A percentile compares a stretch with the other conserved stretches of the same genome.
Conservation (phyloP, 2,888 invertebrate genomes). For the Caenorhabditis sp. region DNA sequence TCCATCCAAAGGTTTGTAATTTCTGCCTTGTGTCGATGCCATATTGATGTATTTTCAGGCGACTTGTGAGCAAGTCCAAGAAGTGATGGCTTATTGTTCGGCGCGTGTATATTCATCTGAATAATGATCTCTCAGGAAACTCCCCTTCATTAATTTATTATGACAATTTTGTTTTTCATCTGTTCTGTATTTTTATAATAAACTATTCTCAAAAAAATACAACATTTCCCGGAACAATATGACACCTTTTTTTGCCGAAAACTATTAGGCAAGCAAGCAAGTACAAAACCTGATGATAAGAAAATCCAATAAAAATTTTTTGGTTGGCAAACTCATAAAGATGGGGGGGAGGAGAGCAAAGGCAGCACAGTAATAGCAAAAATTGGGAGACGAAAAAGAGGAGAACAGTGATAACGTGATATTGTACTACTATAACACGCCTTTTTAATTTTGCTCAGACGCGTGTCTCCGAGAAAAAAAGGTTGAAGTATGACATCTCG, state of each 20-base stretch:
- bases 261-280: neutral
- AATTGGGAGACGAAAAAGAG: slow-evolving; percentile 15
- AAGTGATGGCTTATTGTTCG: slow-evolving; percentile 37
- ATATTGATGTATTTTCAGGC: slow-evolving; percentile 24
- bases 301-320: neutral
- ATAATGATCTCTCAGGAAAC: slow-evolving; percentile 3
- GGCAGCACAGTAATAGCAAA: too few relatives aligned
- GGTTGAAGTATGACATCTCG: neutral
- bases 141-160: neutral
- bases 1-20: slow-evolving; percentile 38
- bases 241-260: neutral
- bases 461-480: neutral
- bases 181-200: neutral
- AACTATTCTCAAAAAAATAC: neutral
- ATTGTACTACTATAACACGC: slow-evolving; percentile 27
- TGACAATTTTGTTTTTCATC: neutral
- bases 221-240: neutral
- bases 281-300: neutral
- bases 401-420: slow-evolving; percentile 12
- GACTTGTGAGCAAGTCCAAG: slow-evolving; percentile 42
- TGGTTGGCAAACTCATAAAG: slow-evolving; percentile 47
- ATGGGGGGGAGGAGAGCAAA: slow-evolving; percentile 32
- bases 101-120: slow-evolving; percentile 10
- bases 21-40: too few relatives aligned
- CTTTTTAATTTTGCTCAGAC: neutral